Conservation (phyloP, 2,113 vertebrate species). For the Gymnobelideus leadbeateri region DNA sequence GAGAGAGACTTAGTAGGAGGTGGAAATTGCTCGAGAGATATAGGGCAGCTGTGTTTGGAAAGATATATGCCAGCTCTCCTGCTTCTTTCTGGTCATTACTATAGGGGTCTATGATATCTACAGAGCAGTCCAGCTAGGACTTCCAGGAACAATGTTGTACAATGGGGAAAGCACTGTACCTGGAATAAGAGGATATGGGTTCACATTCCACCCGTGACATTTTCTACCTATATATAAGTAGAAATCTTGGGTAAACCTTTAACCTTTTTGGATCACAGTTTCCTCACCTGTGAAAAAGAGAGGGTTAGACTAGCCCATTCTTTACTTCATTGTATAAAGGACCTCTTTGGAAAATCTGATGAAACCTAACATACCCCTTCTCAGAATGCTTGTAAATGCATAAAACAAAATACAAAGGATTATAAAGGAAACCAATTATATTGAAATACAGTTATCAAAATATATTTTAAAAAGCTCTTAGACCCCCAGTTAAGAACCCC, state of each 20-base stretch:
- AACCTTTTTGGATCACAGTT: neutral
- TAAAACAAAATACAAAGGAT: neutral
- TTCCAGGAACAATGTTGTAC: neutral
- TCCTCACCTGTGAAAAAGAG: neutral
- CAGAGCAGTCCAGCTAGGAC: neutral
- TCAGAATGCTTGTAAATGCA: neutral
- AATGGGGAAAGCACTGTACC: neutral
- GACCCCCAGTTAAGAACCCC: neutral
- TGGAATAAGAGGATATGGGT: neutral
- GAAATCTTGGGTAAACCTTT: neutral
- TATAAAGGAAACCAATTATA: neutral
- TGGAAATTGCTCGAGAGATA: neutral
- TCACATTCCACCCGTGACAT: neutral
- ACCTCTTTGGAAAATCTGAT: neutral
- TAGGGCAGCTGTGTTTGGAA: neutral
- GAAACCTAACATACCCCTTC: neutral
- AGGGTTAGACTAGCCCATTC: neutral
- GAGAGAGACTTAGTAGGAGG: neutral
- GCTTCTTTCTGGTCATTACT: neutral
- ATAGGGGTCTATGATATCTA: neutral
- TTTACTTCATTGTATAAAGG: neutral
- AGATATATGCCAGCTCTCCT: slow-evolving; percentile 5
- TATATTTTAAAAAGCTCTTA: neutral
- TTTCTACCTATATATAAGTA: no score
- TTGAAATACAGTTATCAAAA: neutral